Evolutionary conservation across 2,797 vertebrate genomes (phyloP).

Genomic region (Schizothorax lantsangensis): DNA sequence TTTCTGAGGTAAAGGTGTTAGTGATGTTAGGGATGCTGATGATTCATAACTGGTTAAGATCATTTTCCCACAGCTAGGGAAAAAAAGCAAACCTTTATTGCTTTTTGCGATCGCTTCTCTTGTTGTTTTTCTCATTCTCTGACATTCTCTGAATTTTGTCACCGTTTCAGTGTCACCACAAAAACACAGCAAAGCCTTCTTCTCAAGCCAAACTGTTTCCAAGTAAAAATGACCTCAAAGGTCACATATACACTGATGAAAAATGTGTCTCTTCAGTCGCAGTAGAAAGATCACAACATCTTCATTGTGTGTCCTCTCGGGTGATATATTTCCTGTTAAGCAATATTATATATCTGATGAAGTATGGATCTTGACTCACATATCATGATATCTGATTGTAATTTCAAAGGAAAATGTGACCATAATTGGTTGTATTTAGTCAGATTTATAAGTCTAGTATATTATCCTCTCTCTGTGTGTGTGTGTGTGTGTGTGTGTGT

Average conservation of each 20-base stretch:
- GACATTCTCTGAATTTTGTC: neutral
- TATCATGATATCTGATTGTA: neutral
- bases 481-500: neutral
- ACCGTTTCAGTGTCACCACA: slow-evolving; percentile 7
- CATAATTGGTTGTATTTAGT: neutral
- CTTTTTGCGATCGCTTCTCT: neutral
- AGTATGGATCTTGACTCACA: neutral
- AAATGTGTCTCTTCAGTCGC: neutral
- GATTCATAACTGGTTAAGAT: slow-evolving; percentile 19
- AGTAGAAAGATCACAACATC: neutral
- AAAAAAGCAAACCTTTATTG: neutral
- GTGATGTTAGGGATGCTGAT: neutral
- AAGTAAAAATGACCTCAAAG: neutral
- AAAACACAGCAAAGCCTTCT: neutral
- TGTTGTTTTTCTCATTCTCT: neutral
- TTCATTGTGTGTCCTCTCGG: neutral
- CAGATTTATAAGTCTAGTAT: neutral
- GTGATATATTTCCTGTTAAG: neutral
- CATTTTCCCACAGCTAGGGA: neutral
- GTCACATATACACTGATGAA: neutral
- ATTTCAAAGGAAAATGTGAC: neutral
- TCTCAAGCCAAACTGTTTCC: neutral
- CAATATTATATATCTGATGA: neutral
- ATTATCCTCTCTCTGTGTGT: neutral
- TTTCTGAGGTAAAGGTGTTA: neutral